Evolutionary conservation across 2,113 vertebrate genomes (phyloP), one percentile per base, ranked within the genome.

Genomic region (Cochlearius cochlearius): DNA sequence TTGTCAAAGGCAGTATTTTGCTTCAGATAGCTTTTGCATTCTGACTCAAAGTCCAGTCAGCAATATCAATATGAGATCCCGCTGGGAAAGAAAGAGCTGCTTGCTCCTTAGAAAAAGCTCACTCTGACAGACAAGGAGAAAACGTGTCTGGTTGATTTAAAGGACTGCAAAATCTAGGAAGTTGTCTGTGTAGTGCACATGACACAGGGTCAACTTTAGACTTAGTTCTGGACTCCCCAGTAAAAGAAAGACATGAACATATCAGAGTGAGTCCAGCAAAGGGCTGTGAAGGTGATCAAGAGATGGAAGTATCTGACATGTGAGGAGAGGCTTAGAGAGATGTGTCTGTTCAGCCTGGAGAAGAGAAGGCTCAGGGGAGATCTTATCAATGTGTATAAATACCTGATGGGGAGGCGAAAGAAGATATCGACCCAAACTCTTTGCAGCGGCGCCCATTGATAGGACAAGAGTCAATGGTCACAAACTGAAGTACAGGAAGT

Each of bases 41-140:
- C 62, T 83, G 71, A 91, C 90, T 90, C 71, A 58, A 36, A 80
- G 15, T 49, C 49, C 55, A 93, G 62, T 73, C 75, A 82, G 53
- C 36, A 79, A 43, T 30, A 67, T 53, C 53, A 88, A 9, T 36
- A 36, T 15, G 16, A 78, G 22, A 85, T 67, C 36, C 56, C 47
- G 21, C 6, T 26, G 58, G 49, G 69, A 60, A 80, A 41, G 38
- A 69, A 38, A 49, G 32, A 80, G 11, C 20, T 86, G 25, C 20
- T 21, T 86, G 29, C 12, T 77, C 12, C 49, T 85, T 59, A 77
- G 69, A 63, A 87, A 87, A 60, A 68, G 9, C 45, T 78, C 4
- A 1, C 12, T 43, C 41, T 77, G 68, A 30, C 11, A 56, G 59
- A 45, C 34, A 68, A 74, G n/a, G 12, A 69, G 43, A 36, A 87